Evolutionary conservation across 2,888 invertebrate genomes (phyloP).

Genomic region (Galeruca laticollis): DNA sequence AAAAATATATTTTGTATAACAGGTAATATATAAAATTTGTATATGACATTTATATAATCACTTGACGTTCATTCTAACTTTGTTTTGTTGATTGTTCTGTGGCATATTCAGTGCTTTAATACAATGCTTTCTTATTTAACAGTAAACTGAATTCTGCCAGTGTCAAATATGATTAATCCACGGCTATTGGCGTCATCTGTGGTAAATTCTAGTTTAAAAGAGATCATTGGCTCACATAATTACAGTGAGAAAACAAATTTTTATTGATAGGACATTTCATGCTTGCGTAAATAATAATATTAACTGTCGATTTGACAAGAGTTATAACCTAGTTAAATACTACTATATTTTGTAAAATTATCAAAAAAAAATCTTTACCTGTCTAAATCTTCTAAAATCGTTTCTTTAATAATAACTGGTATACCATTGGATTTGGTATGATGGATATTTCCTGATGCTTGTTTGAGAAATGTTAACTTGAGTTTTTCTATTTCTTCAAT

Average conservation of each 20-base stretch:
- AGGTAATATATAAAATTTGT: background rate
- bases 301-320: background rate
- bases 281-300: too few relatives aligned
- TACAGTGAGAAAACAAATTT: too few relatives aligned
- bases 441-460: background rate
- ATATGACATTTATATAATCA: background rate
- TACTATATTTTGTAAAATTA: background rate
- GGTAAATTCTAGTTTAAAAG: too few relatives aligned
- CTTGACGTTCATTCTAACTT: background rate
- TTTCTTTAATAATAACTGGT: conserved; percentile 7
- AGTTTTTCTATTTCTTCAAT: conserved; percentile 25
- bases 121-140: too few relatives aligned
- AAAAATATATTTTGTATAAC: conserved; percentile 1
- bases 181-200: too few relatives aligned
- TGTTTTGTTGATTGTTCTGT: background rate
- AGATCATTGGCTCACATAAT: too few relatives aligned
- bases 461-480: conserved; percentile 3
- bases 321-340: too few relatives aligned
- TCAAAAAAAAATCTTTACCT: conserved; percentile 11
- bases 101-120: background rate
- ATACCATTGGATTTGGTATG: background rate
- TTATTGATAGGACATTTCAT: too few relatives aligned
- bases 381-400: conserved; percentile 24
- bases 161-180: too few relatives aligned
- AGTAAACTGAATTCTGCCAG: too few relatives aligned